phyloP scores from a whole-genome alignment of 2,888 invertebrate genomes.

The Mechanitis mazaeus region DNA sequence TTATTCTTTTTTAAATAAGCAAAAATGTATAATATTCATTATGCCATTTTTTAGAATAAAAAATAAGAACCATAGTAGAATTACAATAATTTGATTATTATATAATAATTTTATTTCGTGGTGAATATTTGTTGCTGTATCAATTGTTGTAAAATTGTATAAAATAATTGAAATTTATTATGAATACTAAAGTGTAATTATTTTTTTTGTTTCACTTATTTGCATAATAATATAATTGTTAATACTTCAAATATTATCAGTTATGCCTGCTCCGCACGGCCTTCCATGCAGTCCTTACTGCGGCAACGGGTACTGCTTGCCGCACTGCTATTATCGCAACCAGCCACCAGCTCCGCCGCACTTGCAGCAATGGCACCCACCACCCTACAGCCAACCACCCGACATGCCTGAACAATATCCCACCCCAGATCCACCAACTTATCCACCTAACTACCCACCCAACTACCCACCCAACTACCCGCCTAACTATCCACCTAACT shows the following conservation, averaged over 20 bases:
- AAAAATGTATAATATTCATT: no score
- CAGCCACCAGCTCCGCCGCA: slow-evolving; percentile 20
- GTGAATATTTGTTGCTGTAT: no score
- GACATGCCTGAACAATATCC: neutral
- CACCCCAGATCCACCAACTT: slow-evolving; percentile 9
- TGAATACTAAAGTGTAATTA: no score
- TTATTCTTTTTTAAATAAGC: no score
- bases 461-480: slow-evolving; percentile 9
- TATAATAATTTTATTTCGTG: no score
- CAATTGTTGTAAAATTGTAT: no score
- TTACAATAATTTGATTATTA: no score
- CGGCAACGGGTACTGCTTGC: slow-evolving; percentile 19
- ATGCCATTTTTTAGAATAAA: no score
- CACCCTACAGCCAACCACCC: slow-evolving; percentile 24
- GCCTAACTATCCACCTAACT: slow-evolving; percentile 9
- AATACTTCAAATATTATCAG: slow-evolving; percentile 12
- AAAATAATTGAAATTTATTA: no score
- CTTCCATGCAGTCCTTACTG: slow-evolving; percentile 27
- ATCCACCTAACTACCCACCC: slow-evolving; percentile 12
- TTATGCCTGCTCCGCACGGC: slow-evolving; percentile 19
- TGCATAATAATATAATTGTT: neutral
- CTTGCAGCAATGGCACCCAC: slow-evolving; percentile 21
- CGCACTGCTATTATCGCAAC: slow-evolving; percentile 21
- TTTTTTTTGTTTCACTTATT: no score
- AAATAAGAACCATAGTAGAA: no score